phyloP scores from a whole-genome alignment of 2,113 vertebrate genomes.

The Pollachius pollachius region DNA sequence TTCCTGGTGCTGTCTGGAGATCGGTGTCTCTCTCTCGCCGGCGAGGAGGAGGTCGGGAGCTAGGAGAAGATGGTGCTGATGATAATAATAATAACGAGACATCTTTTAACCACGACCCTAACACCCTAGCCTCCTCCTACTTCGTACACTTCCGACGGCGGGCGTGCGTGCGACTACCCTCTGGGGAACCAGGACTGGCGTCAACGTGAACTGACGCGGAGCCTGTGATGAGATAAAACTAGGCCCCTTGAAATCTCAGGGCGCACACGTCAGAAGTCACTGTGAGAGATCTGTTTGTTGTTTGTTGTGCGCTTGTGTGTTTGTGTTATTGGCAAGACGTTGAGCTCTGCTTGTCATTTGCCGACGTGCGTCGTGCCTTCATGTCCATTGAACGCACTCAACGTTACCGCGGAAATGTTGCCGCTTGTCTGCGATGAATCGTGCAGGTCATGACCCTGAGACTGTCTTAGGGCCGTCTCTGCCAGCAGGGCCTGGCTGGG shows the following conservation, averaged over 20 bases:
- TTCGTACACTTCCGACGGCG: not conserved
- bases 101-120: not conserved
- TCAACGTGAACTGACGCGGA: not conserved
- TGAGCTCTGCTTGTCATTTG: no score
- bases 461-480: no score
- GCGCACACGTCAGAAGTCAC: not conserved
- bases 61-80: not conserved
- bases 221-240: not conserved
- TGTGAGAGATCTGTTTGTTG: not conserved
- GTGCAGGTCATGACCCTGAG: no score
- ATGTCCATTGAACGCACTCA: no score
- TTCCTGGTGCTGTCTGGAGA: not conserved
- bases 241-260: not conserved
- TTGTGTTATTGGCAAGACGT: no score
- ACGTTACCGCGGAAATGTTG: no score
- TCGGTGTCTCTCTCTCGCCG: not conserved
- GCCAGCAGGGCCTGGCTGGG: no score
- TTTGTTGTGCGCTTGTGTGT: no score
- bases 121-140: not conserved
- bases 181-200: not conserved
- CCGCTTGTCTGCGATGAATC: no score
- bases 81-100: not conserved
- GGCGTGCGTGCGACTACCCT: not conserved
- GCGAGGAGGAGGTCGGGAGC: not conserved
- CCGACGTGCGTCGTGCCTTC: no score